phyloP scores from a whole-genome alignment of 2,888 invertebrate genomes.

The Campoletis raptor region DNA sequence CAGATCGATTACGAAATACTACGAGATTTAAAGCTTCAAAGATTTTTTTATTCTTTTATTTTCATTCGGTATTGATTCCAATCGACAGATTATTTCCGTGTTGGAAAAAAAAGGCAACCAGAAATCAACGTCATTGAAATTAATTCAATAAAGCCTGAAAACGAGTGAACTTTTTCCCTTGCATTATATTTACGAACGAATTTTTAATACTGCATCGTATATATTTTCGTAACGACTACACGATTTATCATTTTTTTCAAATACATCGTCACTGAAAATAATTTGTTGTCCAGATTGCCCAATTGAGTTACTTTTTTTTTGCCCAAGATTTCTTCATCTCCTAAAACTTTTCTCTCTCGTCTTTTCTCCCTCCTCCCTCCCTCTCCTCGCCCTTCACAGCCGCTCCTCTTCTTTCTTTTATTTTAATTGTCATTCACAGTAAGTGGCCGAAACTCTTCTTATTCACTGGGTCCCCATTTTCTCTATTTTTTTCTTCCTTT shows the following conservation, averaged over 20 bases:
- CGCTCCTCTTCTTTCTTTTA: not conserved
- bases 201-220: not conserved
- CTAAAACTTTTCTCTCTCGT: not conserved
- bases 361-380: not conserved
- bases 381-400: not conserved
- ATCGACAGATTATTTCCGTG: not conserved
- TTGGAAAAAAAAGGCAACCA: not conserved
- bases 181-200: not conserved
- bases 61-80: not conserved
- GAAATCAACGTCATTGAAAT: slow-evolving; percentile 2
- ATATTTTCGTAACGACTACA: not conserved
- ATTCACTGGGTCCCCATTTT: slow-evolving; percentile 3
- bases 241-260: slow-evolving; percentile 22
- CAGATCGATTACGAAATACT: slow-evolving; percentile 35
- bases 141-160: slow-evolving; percentile 8
- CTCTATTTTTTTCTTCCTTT: not conserved
- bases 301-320: not conserved
- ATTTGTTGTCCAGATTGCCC: slow-evolving; percentile 21
- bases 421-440: slow-evolving; percentile 34
- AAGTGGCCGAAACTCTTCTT: slow-evolving; percentile 11
- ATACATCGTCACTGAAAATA: slow-evolving; percentile 31
- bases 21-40: not conserved
- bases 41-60: not conserved
- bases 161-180: not conserved
- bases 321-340: slow-evolving; percentile 24